Percentiles rank a stretch among this genome's conserved stretches.
phyloP scores from a whole-genome alignment of 2,888 invertebrate species.

The Eristalis arbustorum region DNA sequence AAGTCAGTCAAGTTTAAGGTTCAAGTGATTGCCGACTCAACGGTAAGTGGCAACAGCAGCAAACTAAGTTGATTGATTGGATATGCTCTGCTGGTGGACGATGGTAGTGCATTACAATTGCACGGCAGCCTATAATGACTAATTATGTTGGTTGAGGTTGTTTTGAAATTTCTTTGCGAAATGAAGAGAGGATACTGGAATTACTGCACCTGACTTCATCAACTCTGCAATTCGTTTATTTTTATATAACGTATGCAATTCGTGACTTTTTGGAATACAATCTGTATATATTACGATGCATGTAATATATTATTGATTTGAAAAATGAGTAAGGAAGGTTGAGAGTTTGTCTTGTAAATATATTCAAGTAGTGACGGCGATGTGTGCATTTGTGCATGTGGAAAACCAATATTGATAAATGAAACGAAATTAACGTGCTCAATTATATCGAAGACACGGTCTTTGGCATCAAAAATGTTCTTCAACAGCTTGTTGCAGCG shows the following conservation, averaged over 20 bases:
- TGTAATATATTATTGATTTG: no score
- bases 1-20: constrained; percentile 48
- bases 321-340: no score
- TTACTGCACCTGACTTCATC: background rate
- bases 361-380: no score
- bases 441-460: no score
- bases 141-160: background rate
- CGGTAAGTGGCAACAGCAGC: background rate
- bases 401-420: no score
- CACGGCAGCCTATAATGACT: background rate
- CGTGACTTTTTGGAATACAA: background rate
- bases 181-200: background rate
- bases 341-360: no score
- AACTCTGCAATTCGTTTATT: background rate
- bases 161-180: background rate
- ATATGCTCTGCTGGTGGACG: background rate
- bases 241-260: background rate
- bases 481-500: no score
- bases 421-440: no score
- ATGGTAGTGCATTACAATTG: background rate
- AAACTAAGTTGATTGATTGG: constrained; percentile 13
- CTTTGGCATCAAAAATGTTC: no score
- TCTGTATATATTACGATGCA: no score
- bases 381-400: no score
- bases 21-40: constrained; percentile 34